phyloP scores from a whole-genome alignment of 2,797 vertebrate genomes.

The Amniataba percoides region DNA sequence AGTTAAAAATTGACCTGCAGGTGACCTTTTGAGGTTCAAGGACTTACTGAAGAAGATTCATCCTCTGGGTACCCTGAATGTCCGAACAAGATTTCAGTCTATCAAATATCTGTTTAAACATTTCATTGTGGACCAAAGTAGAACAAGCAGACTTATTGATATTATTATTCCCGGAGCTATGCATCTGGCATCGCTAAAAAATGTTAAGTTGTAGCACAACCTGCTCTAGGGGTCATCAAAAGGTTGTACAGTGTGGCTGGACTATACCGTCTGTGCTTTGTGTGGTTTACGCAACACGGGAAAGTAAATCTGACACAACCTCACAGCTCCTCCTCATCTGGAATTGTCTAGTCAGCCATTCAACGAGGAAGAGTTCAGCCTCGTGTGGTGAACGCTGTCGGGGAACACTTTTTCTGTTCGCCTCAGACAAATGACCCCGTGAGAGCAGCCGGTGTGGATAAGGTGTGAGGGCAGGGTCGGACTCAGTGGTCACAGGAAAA shows the following conservation, averaged over 20 bases:
- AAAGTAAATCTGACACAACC: slow-evolving; percentile 10
- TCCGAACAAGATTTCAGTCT: not conserved
- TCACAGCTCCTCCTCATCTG: slow-evolving; percentile 16
- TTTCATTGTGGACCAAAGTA: not conserved
- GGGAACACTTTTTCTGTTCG: not conserved
- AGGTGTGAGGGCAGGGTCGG: not conserved
- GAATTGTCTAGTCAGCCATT: slow-evolving; percentile 11
- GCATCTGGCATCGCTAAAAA: not conserved
- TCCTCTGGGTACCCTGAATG: not conserved
- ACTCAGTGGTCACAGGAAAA: not conserved
- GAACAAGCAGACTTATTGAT: no score
- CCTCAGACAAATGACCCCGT: not conserved
- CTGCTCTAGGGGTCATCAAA: not conserved
- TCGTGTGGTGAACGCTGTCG: slow-evolving; percentile 21
- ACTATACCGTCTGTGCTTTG: not conserved
- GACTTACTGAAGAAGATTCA: not conserved
- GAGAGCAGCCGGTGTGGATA: slow-evolving; percentile 14
- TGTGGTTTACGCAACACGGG: not conserved
- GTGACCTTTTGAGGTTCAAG: not conserved
- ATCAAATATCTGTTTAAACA: not conserved
- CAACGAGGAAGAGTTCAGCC: slow-evolving; percentile 24
- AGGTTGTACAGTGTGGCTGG: not conserved
- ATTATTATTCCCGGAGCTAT: not conserved
- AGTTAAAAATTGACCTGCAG: not conserved
- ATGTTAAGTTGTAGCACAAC: not conserved